Conservation (phyloP, 2,797 vertebrate genomes). For the Oryzias sinensis region DNA sequence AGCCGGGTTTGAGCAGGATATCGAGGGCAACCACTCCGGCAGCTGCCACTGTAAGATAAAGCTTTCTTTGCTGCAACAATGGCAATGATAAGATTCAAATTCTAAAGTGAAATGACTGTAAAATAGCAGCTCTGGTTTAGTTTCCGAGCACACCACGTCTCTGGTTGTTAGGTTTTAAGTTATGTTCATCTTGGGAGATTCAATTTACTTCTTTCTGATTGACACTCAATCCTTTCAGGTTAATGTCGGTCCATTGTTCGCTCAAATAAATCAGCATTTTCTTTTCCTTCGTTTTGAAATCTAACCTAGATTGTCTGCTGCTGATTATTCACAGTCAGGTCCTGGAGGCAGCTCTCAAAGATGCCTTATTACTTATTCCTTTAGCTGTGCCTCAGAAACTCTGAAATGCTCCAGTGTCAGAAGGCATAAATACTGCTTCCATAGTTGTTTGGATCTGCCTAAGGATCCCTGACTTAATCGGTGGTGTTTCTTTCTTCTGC, state of each 20-base stretch:
- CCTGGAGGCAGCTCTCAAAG: neutral
- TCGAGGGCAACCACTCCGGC: conserved; percentile 65
- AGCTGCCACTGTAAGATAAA: conserved; percentile 78
- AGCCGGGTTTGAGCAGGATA: conserved; percentile 79
- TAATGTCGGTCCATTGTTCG: too few relatives aligned
- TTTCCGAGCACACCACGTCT: too few relatives aligned
- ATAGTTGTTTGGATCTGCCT: neutral
- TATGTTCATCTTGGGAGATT: too few relatives aligned
- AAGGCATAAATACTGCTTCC: neutral
- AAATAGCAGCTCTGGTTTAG: too few relatives aligned
- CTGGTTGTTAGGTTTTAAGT: too few relatives aligned
- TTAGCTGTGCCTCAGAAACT: neutral
- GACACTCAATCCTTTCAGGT: too few relatives aligned
- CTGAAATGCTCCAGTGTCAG: neutral
- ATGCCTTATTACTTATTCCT: conserved; percentile 4
- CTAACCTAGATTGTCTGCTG: neutral
- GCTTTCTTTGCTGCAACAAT: neutral
- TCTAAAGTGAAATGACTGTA: neutral
- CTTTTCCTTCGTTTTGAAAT: too few relatives aligned
- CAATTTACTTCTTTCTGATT: too few relatives aligned
- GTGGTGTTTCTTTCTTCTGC: too few relatives aligned
- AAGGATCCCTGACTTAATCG: neutral
- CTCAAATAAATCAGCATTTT: too few relatives aligned
- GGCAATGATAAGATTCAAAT: neutral
- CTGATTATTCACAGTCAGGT: neutral